These are phyloP conservation scores for Drosophila conformis DNA, from an alignment of 2,888 invertebrate species.

Conservation along the genomic window DNA sequence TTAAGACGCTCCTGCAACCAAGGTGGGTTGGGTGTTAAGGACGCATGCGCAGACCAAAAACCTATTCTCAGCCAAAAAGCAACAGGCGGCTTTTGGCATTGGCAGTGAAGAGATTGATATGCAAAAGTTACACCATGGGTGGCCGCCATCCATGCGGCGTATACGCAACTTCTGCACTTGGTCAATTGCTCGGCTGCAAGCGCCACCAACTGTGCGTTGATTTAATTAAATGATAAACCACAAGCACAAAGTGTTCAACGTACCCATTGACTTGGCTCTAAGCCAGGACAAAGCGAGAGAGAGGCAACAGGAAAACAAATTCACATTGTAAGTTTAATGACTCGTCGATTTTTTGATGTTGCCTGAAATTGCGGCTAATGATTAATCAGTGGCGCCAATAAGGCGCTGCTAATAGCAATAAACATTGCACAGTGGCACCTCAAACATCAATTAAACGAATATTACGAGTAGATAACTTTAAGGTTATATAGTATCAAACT, in stretches of 20 bases:
- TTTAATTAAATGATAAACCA: slow-evolving; percentile 35
- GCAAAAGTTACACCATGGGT: slow-evolving; percentile 12
- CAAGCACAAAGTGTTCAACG: slow-evolving; percentile 8
- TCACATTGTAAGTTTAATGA: slow-evolving; percentile 11
- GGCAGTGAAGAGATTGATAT: slow-evolving; percentile 8
- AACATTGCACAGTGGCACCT: not conserved
- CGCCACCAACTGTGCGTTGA: slow-evolving; percentile 13
- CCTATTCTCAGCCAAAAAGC: slow-evolving; percentile 18
- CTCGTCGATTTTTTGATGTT: slow-evolving; percentile 13
- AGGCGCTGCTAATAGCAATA: slow-evolving; percentile 18
- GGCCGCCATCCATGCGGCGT: slow-evolving; percentile 27
- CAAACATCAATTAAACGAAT: not conserved
- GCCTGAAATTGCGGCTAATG: slow-evolving; percentile 23
- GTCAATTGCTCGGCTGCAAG: not conserved
- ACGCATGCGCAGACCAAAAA: slow-evolving; percentile 38
- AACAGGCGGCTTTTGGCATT: slow-evolving; percentile 51
- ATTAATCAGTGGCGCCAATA: slow-evolving; percentile 32
- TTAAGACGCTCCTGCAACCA: not conserved
- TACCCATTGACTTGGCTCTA: slow-evolving; percentile 8
- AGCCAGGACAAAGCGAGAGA: not conserved
- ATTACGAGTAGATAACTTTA: not conserved
- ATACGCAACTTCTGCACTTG: slow-evolving; percentile 36
- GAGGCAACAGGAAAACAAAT: slow-evolving; percentile 4
- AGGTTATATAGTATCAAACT: too few relatives aligned
- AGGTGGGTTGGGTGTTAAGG: not conserved